phyloP scores from a whole-genome alignment of 2,113 vertebrate species.

The Baryphthengus martii region DNA sequence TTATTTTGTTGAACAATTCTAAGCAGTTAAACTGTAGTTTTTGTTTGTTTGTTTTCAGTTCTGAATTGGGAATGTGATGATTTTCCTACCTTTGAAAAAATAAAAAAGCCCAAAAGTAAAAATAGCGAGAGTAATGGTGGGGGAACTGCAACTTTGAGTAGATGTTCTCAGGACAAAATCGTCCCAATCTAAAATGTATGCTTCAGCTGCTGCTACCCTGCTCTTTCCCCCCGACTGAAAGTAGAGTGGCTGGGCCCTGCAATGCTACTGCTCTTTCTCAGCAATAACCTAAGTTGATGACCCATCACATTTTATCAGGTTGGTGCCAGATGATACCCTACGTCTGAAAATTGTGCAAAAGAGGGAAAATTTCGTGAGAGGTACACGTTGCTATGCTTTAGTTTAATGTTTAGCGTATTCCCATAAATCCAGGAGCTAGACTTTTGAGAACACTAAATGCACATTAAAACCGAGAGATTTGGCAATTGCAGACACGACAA shows the following conservation, averaged over 20 bases:
- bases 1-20: not conserved
- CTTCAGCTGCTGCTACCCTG: not conserved
- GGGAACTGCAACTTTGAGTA: not conserved
- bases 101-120: not conserved
- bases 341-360: not conserved
- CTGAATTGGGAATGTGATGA: not conserved
- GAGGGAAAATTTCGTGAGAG: not conserved
- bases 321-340: not conserved
- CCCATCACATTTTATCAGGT: not conserved
- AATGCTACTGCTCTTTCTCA: not conserved
- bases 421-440: not conserved
- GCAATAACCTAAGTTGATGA: not conserved
- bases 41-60: not conserved
- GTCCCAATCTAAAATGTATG: not conserved
- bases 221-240: not conserved
- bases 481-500: not conserved
- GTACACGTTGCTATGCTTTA: not conserved
- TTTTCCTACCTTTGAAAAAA: not conserved
- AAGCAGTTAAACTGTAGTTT: not conserved
- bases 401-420: not conserved
- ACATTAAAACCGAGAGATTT: not conserved
- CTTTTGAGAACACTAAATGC: not conserved
- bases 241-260: not conserved
- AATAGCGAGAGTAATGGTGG: not conserved
- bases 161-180: not conserved